These are phyloP conservation scores for Zaprionus capensis DNA, from an alignment of 1,140 invertebrate genomes.

Conservation along the genomic window DNA sequence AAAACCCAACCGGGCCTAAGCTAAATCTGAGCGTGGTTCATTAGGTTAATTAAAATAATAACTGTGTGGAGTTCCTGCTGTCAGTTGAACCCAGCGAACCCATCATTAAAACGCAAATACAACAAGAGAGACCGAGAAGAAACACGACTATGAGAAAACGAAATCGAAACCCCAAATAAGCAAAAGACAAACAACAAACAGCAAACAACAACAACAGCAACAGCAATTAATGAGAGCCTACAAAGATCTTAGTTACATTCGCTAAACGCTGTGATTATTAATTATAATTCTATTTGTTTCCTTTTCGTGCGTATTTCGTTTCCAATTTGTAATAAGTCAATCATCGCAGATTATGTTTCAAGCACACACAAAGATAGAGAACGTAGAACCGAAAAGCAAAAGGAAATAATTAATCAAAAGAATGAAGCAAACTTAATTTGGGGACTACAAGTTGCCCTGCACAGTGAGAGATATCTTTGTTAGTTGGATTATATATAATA, in stretches of 20 bases:
- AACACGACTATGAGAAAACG: constrained; percentile 26
- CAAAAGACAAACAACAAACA: constrained; percentile 34
- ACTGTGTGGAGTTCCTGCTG: constrained; percentile 63
- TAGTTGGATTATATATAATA: not conserved
- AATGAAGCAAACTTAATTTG: not conserved
- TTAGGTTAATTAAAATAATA: constrained; percentile 80
- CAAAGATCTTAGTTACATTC: constrained; percentile 65
- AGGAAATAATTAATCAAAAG: constrained; percentile 42
- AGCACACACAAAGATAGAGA: not conserved
- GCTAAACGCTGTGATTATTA: constrained; percentile 64
- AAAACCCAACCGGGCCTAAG: constrained; percentile 5
- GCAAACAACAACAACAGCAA: constrained; percentile 22
- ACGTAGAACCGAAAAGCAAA: constrained; percentile 23
- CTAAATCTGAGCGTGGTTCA: constrained; percentile 44
- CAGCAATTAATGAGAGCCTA: constrained; percentile 36
- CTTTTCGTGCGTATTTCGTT: constrained; percentile 36
- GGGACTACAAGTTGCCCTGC: constrained; percentile 7
- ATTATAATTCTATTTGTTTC: constrained; percentile 42
- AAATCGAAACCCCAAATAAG: constrained; percentile 48
- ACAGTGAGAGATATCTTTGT: not conserved
- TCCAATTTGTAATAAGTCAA: constrained; percentile 68
- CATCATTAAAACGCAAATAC: constrained; percentile 58
- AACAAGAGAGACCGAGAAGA: constrained; percentile 22
- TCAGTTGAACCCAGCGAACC: constrained; percentile 45
- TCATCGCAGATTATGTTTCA: constrained; percentile 50